These are phyloP conservation scores for Phoenicopterus ruber DNA, from an alignment of 2,113 vertebrate genomes.

Conservation along the genomic window DNA sequence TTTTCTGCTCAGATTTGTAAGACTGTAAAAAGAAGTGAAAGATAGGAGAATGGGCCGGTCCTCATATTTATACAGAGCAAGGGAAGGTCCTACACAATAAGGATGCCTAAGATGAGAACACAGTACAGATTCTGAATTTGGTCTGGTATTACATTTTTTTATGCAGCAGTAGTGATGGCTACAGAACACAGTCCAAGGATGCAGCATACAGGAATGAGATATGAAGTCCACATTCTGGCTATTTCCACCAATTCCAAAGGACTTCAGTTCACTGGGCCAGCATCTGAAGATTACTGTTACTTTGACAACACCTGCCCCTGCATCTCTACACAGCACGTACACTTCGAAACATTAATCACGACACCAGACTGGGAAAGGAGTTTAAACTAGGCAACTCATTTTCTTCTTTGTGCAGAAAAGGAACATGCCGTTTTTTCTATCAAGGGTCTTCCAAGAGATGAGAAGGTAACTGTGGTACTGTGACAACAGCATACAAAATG, in stretches of 20 bases:
- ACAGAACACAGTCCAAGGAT: background rate
- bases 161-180: background rate
- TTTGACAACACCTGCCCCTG: background rate
- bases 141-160: background rate
- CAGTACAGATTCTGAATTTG: background rate
- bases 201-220: background rate
- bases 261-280: background rate
- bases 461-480: background rate
- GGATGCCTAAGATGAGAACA: background rate
- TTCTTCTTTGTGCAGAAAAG: background rate
- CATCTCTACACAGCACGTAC: background rate
- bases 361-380: background rate
- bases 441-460: background rate
- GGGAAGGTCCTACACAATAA: background rate
- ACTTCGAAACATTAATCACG: background rate
- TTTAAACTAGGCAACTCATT: background rate
- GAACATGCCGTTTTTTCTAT: background rate
- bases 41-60: rapidly evolving
- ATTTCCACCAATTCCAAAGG: background rate
- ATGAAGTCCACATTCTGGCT: background rate
- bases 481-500: background rate
- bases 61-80: background rate
- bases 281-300: background rate
- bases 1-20: background rate
- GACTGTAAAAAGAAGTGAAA: background rate